Base-by-base conservation (phyloP, 2,888 invertebrate species). In the Masnerella sp. region DNA sequence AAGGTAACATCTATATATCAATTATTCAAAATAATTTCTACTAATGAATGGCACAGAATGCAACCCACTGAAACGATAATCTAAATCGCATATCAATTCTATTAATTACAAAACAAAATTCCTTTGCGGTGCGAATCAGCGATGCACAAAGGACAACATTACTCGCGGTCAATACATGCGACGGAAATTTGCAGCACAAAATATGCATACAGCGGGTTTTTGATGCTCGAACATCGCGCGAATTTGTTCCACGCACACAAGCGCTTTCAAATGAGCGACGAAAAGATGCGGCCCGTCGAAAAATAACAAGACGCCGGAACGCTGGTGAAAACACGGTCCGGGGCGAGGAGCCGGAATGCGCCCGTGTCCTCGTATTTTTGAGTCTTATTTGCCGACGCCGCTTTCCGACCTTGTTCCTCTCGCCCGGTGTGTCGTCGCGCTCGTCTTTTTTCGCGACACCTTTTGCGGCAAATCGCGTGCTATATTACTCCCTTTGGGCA, bases 391-490 rank as follows among this genome's bases (percentile, higher is more conserved):
- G 51, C 34, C 17, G 42, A 52, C 32, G 9, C 51, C 51, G 40
- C 51, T 62, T 62, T 20, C 42, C 12, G 11, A 43, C 17, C 64
- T 64, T 64, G 64, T 52, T 64, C 40, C 45, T 52, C 43, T 43
- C 64, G 52, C 34, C 49, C 18, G 43, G 49, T 47, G 38, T 28
- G 32, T 58, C 17, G 62, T 51, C 20, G 47, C 17, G 12, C 8
- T 51, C 15, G 43, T 54, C 54, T 34, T 58, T 65, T 67, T 58
- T 43, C n/a, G 43, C 36, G 32, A 58, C 67, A 68, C 58, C 65
- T 67, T 67, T 65, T 40, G 67, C 67, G 49, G 49, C 30, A 42
- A 25, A 56, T 56, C 42, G 49, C 42, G 40, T 65, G n/a, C 65
- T 36, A 65, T 45, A 45, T 30, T 14, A 45, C 34, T 30, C 45